A percentile compares a stretch with the other conserved stretches of the same genome.
phyloP scores from a whole-genome alignment of 2,797 vertebrate species.

The Chaetodon trifasciatus region DNA sequence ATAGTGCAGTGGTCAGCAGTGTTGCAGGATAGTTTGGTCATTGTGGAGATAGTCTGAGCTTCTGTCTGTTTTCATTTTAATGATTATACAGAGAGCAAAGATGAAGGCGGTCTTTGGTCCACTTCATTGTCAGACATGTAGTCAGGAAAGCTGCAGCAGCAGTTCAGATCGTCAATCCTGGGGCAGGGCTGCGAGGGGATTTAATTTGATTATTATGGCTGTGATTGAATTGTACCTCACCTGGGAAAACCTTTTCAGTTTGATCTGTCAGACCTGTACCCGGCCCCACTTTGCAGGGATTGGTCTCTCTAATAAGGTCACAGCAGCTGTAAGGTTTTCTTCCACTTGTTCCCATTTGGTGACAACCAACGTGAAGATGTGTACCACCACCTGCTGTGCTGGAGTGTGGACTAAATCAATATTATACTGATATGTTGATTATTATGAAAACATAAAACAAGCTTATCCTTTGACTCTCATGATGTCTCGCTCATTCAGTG shows the following conservation, averaged over 20 bases:
- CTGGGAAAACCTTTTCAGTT: neutral
- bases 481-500: neutral
- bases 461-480: neutral
- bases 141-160: neutral
- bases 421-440: neutral
- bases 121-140: neutral
- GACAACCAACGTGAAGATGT: neutral
- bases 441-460: neutral
- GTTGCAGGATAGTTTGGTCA: neutral
- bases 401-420: neutral
- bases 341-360: neutral
- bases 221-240: neutral
- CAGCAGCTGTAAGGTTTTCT: neutral
- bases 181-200: neutral
- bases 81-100: slow-evolving; percentile 27
- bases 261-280: neutral
- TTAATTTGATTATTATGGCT: neutral
- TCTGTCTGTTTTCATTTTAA: neutral
- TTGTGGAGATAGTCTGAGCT: neutral
- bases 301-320: neutral
- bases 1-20: neutral
- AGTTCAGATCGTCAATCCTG: neutral
- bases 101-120: neutral
- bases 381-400: neutral
- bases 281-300: neutral